phyloP scores from a whole-genome alignment of 2,888 invertebrate species.

The Drosophila putrida region DNA sequence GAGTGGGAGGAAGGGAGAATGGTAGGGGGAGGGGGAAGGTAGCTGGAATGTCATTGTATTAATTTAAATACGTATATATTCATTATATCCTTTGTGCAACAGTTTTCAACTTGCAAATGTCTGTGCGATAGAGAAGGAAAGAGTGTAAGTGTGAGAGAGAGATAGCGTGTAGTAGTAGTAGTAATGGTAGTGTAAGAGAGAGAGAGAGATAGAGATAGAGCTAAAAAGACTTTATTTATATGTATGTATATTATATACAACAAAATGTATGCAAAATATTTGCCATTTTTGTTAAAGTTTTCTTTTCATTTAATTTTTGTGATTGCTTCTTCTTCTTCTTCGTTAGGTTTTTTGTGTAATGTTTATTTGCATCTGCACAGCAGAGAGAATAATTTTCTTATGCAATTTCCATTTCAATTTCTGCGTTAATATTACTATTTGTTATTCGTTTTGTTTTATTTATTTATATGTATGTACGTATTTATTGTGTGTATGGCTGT shows the following conservation, averaged over 20 bases:
- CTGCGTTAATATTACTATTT: slow-evolving; percentile 36
- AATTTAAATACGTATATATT: slow-evolving; percentile 24
- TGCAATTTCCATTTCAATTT: slow-evolving; percentile 39
- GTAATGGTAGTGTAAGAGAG: slow-evolving; percentile 2
- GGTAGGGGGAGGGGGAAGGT: slow-evolving; percentile 22
- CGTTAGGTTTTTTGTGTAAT: slow-evolving; percentile 22
- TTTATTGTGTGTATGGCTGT: slow-evolving; percentile 13
- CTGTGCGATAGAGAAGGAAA: slow-evolving; percentile 22
- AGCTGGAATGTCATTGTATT: slow-evolving; percentile 39
- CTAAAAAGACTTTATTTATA: slow-evolving; percentile 9
- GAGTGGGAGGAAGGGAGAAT: neutral
- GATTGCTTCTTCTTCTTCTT: slow-evolving; percentile 15
- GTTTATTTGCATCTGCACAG: slow-evolving; percentile 84
- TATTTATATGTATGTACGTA: slow-evolving; percentile 1
- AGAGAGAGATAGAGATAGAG: slow-evolving; percentile 12
- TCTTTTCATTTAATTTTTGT: slow-evolving; percentile 24
- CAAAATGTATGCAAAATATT: slow-evolving; percentile 55
- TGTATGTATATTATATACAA: slow-evolving; percentile 30
- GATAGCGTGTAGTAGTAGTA: slow-evolving; percentile 4
- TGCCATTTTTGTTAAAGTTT: slow-evolving; percentile 33
- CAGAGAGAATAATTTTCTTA: slow-evolving; percentile 74
- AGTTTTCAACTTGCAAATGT: slow-evolving; percentile 15
- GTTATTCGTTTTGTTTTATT: slow-evolving; percentile 23
- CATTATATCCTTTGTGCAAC: slow-evolving; percentile 31
- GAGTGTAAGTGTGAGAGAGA: slow-evolving; percentile 11